Evolutionary conservation across 2,797 vertebrate species (phyloP), one percentile per base, ranked within the genome.

Genomic region (Rhabdophis nuchalis): DNA sequence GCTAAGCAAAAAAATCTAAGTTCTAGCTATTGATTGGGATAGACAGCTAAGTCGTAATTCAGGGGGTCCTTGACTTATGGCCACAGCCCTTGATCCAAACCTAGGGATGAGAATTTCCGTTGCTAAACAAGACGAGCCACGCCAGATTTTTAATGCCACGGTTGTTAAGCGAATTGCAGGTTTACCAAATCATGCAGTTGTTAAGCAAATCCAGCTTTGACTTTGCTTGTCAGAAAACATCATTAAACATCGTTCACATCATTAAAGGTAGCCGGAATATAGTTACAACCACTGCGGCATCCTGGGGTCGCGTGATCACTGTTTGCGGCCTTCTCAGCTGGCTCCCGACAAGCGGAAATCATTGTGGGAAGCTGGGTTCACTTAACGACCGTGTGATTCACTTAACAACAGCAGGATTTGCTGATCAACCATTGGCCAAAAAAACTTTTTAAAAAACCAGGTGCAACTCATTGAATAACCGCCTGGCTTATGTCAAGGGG

Each of bases 51-150:
- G 4, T 18, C 16, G 14, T 86, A 53, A 52, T 57, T 87, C 16
- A 53, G 58, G 1, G 1, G 18, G 61, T 13, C 29, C 61, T n/a
- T 5, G 0, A 6, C 0, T 64, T 64, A 64, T 2, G 29, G 14
- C 27, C 27, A 29, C 10, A 12, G 3, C 12, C n/a, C 12, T 64
- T n/a, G 12, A 27, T 64, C 61, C 14, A 64, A 64, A n/a, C 5
- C 12, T 13, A n/a, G 29, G 29, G 29, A n/a, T 12, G 29, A 64
- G 61, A n/a, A 64, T 64, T 14, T 64, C 29, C 2, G 6, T 64
- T n/a, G 12, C 12, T 64, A 2, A 14, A 29, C 60, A 0, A 4
- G 53, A 4, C 0, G 60, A 5, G 5, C 6, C 61, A 14, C 1
- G 4, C 29, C 29, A 12, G 0, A 14, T 64, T 64, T 64, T n/a